These are phyloP conservation scores for Aradus depressus DNA, from an alignment of 2,888 invertebrate species.

Conservation along the genomic window DNA sequence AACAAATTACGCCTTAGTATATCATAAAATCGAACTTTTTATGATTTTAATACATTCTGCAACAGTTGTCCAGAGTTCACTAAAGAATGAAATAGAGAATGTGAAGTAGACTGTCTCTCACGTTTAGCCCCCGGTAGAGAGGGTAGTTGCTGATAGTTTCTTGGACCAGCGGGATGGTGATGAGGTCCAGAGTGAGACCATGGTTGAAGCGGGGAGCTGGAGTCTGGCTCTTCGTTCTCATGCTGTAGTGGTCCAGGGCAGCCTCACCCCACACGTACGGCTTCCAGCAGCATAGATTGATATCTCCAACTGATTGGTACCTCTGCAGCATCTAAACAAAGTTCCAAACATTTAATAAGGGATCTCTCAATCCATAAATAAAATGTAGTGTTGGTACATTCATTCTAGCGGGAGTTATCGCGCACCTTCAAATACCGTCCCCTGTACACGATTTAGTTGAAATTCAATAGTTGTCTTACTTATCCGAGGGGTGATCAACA, in stretches of 20 bases:
- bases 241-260: constrained; percentile 65
- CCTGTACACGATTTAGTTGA: too few species aligned
- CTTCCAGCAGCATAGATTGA: constrained; percentile 53
- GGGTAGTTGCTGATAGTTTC: constrained; percentile 62
- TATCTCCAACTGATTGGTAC: constrained; percentile 52
- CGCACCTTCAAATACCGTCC: too few species aligned
- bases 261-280: constrained; percentile 78
- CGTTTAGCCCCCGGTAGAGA: constrained; percentile 46
- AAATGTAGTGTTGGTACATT: too few species aligned
- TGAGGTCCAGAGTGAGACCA: constrained; percentile 44
- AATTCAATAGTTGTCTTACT: too few species aligned
- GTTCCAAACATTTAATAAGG: constrained; percentile 3
- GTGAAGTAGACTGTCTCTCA: too few species aligned
- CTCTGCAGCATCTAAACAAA: constrained; percentile 49
- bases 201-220: constrained; percentile 27
- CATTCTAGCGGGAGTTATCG: too few species aligned
- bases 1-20: too few species aligned
- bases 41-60: too few species aligned
- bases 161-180: constrained; percentile 51
- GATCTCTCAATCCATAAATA: neutral
- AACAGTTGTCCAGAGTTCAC: too few species aligned
- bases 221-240: constrained; percentile 35
- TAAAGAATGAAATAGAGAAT: too few species aligned
- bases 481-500: too few species aligned
- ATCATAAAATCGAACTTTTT: too few species aligned